Percentiles rank a stretch among this genome's conserved stretches.
Conservation (phyloP, 2,797 vertebrate genomes). For the Valencia hispanica region DNA sequence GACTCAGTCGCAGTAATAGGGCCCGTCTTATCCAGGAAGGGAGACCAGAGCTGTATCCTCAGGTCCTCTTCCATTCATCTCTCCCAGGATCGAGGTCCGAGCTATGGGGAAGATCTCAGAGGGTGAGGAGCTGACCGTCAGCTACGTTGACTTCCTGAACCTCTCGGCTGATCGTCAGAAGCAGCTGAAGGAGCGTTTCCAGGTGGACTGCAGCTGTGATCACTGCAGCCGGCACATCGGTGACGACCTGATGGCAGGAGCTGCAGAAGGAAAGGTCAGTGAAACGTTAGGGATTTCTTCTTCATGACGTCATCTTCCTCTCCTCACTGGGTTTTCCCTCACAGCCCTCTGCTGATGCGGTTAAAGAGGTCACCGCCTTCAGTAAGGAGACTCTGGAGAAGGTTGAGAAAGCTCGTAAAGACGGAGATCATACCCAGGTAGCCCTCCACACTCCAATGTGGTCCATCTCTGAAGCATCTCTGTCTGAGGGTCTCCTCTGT, state of each 20-base stretch:
- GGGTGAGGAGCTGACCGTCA: conserved; percentile 89
- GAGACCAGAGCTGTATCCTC: neutral
- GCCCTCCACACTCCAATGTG: too few relatives aligned
- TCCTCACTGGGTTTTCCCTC: conserved; percentile 9
- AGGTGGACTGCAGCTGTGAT: conserved; percentile 89
- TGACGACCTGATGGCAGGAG: conserved; percentile 86
- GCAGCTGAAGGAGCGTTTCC: conserved; percentile 88
- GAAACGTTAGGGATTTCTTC: neutral
- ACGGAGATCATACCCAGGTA: conserved; percentile 87
- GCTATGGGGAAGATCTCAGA: conserved; percentile 84
- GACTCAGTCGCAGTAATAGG: neutral
- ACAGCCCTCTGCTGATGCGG: conserved; percentile 84
- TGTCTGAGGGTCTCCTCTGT: neutral
- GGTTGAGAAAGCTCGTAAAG: conserved; percentile 82
- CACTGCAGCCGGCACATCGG: conserved; percentile 87
- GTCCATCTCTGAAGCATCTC: too few relatives aligned
- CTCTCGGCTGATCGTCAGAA: conserved; percentile 85
- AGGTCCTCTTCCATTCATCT: conserved; percentile 22
- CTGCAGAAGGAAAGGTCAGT: conserved; percentile 68
- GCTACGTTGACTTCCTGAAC: conserved; percentile 92
- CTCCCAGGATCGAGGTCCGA: conserved; percentile 90
- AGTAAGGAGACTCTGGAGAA: conserved; percentile 86
- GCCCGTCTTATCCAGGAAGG: neutral
- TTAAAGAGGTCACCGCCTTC: conserved; percentile 85
- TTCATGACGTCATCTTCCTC: neutral